Evolutionary conservation across 1,140 invertebrate species (phyloP), one percentile per base, ranked within the genome.

Genomic region (Drosophila ogumai): DNA sequence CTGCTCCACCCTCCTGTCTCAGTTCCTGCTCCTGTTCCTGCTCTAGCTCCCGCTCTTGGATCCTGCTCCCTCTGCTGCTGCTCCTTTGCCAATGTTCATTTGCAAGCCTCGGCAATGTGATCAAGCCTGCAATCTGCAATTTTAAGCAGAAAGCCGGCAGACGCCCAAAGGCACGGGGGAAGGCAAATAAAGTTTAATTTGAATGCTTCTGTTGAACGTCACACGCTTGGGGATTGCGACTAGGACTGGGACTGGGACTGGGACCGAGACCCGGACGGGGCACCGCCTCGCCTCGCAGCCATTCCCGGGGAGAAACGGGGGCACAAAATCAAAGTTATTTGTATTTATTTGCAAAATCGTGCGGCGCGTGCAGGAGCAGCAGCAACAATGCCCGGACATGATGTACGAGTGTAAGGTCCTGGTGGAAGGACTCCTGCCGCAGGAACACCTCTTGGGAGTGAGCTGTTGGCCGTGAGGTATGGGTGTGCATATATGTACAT

Each of bases 121-220:
- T 88, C 84, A 84, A 90, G 85, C 85, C 81, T 88, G 84, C 85
- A 88, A 90, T 88, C 85, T 87, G 84, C 84, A 87, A 87, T 87
- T 87, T 87, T 86, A 88, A 87, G 72, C 80, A 67, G 80, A 64
- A 61, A 43, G 61, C 61, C 61, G 36, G 73, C 59, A 52, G 61
- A 78, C 85, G 85, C 85, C 85, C 85, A 55, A 79, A 85, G 85
- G 81, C 84, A 74, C 67, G 73, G 75, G 38, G 32, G 31, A 75
- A 69, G 84, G 67, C 81, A 88, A 88, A 90, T 90, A 88, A 88
- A 88, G 85, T 88, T 88, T 88, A 88, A 88, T 88, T 88, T 88
- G 85, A 90, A 88, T 88, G 85, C 85, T 88, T 87, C 84, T 82
- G 72, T 67, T 77, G 75, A 82, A 87, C 71, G 82, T 87, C 82